Evolutionary conservation across 2,113 vertebrate genomes (phyloP).

Genomic region (Carassius carassius): DNA sequence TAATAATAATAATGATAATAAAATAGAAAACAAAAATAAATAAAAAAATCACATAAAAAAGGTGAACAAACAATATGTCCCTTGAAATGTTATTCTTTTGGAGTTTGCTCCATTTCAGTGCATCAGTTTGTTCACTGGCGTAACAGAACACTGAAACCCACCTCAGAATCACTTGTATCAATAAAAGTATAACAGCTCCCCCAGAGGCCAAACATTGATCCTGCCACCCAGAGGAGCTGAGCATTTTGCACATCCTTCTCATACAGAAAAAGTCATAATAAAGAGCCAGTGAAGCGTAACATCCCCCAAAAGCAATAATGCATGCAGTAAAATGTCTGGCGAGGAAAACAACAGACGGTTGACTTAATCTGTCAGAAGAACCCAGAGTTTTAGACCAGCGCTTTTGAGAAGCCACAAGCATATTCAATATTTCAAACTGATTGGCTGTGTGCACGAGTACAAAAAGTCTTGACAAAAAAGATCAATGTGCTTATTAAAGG

Average conservation of each 20-base stretch:
- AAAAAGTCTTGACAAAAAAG: conserved; percentile 39
- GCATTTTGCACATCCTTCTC: conserved; percentile 21
- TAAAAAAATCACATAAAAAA: neutral
- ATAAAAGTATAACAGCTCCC: conserved; percentile 53
- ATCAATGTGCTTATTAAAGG: conserved; percentile 46
- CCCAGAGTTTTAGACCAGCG: neutral
- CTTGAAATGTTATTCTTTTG: neutral
- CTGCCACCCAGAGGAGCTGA: neutral
- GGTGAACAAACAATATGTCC: neutral
- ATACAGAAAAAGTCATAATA: conserved; percentile 23
- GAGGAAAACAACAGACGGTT: conserved; percentile 24
- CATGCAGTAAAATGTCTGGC: conserved; percentile 5
- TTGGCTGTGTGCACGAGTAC: neutral
- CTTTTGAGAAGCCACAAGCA: too few relatives aligned
- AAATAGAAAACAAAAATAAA: too few relatives aligned
- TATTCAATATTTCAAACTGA: conserved; percentile 36
- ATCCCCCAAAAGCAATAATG: conserved; percentile 32
- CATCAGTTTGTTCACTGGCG: neutral
- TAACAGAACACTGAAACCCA: neutral
- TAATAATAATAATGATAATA: too few relatives aligned
- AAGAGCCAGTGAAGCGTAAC: conserved; percentile 13
- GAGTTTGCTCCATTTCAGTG: neutral
- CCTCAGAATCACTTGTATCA: conserved; percentile 8
- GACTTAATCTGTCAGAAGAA: conserved; percentile 4
- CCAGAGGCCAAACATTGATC: conserved; percentile 41